Percentiles rank a stretch among this genome's conserved stretches.
Evolutionary conservation across 2,888 invertebrate species (phyloP).

Genomic region (Dugesia japonica): DNA sequence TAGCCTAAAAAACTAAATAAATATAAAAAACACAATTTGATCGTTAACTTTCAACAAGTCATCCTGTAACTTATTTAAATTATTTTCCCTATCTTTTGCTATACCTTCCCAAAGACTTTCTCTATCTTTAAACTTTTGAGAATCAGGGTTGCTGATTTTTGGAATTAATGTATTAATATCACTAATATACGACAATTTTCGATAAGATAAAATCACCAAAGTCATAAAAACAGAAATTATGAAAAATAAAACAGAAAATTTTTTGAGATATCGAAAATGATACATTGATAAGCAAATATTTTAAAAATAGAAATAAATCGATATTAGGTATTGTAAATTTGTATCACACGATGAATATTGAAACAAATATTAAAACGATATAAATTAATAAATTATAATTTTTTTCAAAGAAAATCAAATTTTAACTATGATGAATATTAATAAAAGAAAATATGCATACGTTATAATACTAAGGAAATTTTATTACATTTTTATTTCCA

Average conservation of each 20-base stretch:
- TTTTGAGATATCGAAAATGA: conserved; percentile 1
- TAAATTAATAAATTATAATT: too few relatives aligned
- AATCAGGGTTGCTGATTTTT: neutral
- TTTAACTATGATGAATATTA: too few relatives aligned
- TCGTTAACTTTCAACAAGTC: neutral
- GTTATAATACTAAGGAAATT: too few relatives aligned
- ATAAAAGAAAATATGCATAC: too few relatives aligned
- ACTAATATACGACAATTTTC: neutral
- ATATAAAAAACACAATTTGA: neutral
- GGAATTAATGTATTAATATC: neutral
- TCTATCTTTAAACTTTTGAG: neutral
- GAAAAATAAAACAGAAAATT: neutral
- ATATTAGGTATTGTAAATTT: too few relatives aligned
- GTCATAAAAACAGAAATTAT: neutral
- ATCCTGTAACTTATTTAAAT: neutral
- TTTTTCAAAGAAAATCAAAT: too few relatives aligned
- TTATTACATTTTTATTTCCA: too few relatives aligned
- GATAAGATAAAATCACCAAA: neutral
- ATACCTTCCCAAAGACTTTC: conserved; percentile 27
- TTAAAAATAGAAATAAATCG: too few relatives aligned
- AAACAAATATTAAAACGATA: too few relatives aligned
- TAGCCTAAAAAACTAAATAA: neutral
- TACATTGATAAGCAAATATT: too few relatives aligned
- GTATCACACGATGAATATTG: too few relatives aligned
- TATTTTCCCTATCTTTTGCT: conserved; percentile 23